A percentile compares a stretch with the other conserved stretches of the same genome.
These are phyloP conservation scores for Rhinoderma darwinii DNA, from an alignment of 2,113 vertebrate genomes.

Conservation along the genomic window DNA sequence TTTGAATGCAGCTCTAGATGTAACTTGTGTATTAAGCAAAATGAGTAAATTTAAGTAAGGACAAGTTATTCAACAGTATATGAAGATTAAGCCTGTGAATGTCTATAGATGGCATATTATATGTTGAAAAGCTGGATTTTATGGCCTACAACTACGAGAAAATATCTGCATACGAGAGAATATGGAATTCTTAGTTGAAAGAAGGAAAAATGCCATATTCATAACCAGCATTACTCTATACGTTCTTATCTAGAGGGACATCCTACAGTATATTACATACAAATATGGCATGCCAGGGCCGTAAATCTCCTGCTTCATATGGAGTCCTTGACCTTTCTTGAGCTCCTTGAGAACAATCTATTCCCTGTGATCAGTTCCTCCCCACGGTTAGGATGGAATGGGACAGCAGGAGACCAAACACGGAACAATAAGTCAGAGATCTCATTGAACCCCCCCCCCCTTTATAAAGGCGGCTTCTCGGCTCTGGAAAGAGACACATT, in stretches of 20 bases:
- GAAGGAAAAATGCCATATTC: not conserved
- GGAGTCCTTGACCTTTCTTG: constrained; percentile 1
- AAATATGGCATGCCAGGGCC: not conserved
- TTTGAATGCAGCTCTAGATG: not conserved
- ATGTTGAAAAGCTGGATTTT: not conserved
- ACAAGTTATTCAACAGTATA: not conserved
- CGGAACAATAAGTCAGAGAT: constrained; percentile 25
- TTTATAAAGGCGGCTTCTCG: not conserved
- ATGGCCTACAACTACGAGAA: not conserved
- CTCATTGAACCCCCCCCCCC: not conserved
- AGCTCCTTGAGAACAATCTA: not conserved
- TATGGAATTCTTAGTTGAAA: not conserved
- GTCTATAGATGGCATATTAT: not conserved
- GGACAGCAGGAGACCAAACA: constrained; percentile 12
- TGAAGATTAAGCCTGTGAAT: not conserved
- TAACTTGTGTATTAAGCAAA: not conserved
- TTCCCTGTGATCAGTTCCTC: constrained; percentile 6
- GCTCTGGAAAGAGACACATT: constrained; percentile 35
- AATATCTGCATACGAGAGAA: not conserved
- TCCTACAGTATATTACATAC: not conserved
- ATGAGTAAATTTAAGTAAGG: not conserved
- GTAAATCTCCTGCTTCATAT: not conserved
- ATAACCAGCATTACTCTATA: not conserved
- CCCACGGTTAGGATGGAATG: not conserved
- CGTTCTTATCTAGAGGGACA: not conserved